A percentile compares a stretch with the other conserved stretches of the same genome.
These are phyloP conservation scores for Drosophila hydei DNA, from an alignment of 1,140 invertebrate genomes.

Conservation along the genomic window DNA sequence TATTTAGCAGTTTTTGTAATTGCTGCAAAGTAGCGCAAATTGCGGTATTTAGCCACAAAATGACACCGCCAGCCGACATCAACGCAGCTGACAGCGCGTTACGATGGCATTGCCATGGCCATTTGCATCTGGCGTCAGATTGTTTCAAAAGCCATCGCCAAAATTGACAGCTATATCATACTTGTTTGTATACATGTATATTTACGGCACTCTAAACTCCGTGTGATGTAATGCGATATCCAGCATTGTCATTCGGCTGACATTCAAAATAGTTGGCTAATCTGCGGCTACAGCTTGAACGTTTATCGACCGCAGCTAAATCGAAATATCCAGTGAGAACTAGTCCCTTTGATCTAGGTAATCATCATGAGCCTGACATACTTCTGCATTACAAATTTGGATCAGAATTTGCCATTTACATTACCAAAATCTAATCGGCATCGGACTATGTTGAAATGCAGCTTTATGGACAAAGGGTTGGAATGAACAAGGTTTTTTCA, in stretches of 20 bases:
- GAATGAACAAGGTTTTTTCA: too few species aligned
- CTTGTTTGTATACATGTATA: background rate
- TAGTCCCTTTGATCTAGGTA: too few species aligned
- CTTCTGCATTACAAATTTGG: too few species aligned
- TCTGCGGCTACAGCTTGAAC: constrained; percentile 58
- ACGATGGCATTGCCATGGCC: constrained; percentile 18
- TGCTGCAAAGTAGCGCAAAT: constrained; percentile 74
- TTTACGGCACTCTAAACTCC: background rate
- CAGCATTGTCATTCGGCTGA: constrained; percentile 21
- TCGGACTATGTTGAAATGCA: too few species aligned
- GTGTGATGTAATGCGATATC: background rate
- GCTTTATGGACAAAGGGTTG: too few species aligned
- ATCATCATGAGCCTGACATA: too few species aligned
- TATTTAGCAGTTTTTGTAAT: constrained; percentile 79
- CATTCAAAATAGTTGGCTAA: constrained; percentile 66
- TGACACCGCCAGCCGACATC: constrained; percentile 51
- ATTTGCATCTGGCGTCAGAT: constrained; percentile 54
- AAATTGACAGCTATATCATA: constrained; percentile 61
- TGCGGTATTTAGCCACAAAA: constrained; percentile 76
- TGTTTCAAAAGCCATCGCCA: constrained; percentile 72
- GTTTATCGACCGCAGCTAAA: too few species aligned
- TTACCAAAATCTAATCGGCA: too few species aligned
- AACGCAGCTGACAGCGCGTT: constrained; percentile 17
- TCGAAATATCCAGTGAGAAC: too few species aligned
- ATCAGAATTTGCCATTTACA: too few species aligned